Evolutionary conservation across 2,797 vertebrate species (phyloP), one percentile per base, ranked within the genome.

Genomic region (Helostoma temminkii): DNA sequence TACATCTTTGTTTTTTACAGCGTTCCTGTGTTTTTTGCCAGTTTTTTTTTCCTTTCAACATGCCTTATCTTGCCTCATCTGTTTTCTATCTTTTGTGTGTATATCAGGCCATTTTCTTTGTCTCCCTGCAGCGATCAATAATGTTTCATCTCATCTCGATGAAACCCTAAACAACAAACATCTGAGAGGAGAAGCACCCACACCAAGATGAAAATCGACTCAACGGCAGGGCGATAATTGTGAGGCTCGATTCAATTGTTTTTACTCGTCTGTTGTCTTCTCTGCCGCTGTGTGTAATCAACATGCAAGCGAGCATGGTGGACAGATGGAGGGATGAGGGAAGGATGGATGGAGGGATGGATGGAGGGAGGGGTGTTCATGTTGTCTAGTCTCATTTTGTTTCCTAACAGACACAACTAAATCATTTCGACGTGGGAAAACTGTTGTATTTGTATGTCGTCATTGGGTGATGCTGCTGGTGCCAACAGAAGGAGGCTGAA

Each of bases 341-440:
- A 41, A 18, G 71, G 76, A 73, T 9, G 49, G 54, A 71, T 34
- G 58, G 52, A 58, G 37, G 21, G 66, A 57, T 2, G 61, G 68
- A 58, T 15, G 12, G 71, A 57, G 50, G 75, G 71, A 52, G 72
- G 60, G 71, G 30, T 49, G 68, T 24, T 64, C 34, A 2, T 79
- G 82, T 78, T 67, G 81, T 86, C 82, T 83, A n/a, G 24, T 95
- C 94, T 95, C 95, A 94, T 95, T 95, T 94, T 97, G 95, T 96
- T 96, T 96, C 95, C 94, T 95, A 96, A 96, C 95, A 96, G 94
- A 96, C 95, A 94, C 55, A 92, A 94, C 94, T 95, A 96, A 96
- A 96, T 95, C 95, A 95, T 93, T 94, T 93, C 95, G 93, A 96
- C 93, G 95, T 96, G 96, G 94, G 95, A 96, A 89, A 86, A 84